phyloP scores from a whole-genome alignment of 2,797 vertebrate genomes.

The Merluccius polli region DNA sequence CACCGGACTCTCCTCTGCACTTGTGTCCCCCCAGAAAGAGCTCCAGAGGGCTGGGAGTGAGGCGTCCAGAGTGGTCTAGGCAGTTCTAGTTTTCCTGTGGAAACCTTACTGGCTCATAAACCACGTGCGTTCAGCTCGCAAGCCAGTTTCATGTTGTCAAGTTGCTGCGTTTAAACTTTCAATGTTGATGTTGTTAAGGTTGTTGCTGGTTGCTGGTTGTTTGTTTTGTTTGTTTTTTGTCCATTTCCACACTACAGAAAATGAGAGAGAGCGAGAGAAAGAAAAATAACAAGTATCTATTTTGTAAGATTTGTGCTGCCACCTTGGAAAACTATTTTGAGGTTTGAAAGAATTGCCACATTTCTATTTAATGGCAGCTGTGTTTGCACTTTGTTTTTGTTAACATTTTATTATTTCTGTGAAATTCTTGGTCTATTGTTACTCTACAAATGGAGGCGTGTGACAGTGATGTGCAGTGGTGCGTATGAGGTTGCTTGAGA shows the following conservation, averaged over 20 bases:
- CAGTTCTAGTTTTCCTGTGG: constrained; percentile 75
- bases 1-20: constrained; percentile 51
- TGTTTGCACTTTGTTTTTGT: constrained; percentile 78
- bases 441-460: constrained; percentile 68
- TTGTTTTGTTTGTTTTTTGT: constrained; percentile 54
- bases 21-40: constrained; percentile 38
- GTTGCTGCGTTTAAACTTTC: constrained; percentile 52
- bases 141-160: constrained; percentile 54
- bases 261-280: constrained; percentile 23
- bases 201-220: constrained; percentile 24
- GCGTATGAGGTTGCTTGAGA: constrained; percentile 54
- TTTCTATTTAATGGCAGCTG: constrained; percentile 68
- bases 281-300: constrained; percentile 67
- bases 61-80: background rate
- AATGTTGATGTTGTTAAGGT: constrained; percentile 46
- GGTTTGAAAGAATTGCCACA: constrained; percentile 67
- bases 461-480: constrained; percentile 69
- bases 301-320: constrained; percentile 71
- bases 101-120: constrained; percentile 64
- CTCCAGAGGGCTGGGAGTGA: constrained; percentile 22
- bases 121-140: constrained; percentile 52
- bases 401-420: constrained; percentile 78
- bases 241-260: constrained; percentile 51
- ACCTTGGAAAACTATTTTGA: constrained; percentile 58
- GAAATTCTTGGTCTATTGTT: constrained; percentile 74